A percentile compares a stretch with the other conserved stretches of the same genome.
These are phyloP conservation scores for Temnopleurus reevesii DNA, from an alignment of 53 echinoderm and acorn worm genomes.

Conservation along the genomic window DNA sequence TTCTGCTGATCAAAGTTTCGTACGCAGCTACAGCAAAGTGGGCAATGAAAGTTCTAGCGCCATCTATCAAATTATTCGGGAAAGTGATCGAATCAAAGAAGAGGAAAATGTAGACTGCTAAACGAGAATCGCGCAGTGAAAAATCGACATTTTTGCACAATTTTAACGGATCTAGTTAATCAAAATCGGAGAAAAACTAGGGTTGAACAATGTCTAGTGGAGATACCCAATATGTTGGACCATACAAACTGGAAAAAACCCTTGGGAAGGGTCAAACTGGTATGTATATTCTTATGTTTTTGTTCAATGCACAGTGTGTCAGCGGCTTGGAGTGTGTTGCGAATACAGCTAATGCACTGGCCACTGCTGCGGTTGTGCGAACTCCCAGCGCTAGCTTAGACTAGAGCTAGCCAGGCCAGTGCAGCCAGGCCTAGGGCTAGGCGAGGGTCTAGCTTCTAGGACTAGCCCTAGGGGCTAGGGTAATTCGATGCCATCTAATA, in stretches of 20 bases:
- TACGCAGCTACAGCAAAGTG: too few relatives aligned
- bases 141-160: background rate
- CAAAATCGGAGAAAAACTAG: background rate
- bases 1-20: too few relatives aligned
- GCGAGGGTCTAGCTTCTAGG: too few relatives aligned
- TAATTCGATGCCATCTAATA: too few relatives aligned
- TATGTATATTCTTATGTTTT: conserved; percentile 43
- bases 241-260: conserved; percentile 99
- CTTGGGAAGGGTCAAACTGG: conserved; percentile 98
- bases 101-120: conserved; percentile 61
- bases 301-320: too few relatives aligned
- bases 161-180: background rate
- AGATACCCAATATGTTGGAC: conserved; percentile 97
- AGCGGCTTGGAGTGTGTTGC: too few relatives aligned
- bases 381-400: too few relatives aligned
- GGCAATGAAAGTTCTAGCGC: conserved; percentile 12
- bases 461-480: too few relatives aligned
- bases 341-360: too few relatives aligned
- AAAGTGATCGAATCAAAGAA: background rate
- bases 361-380: too few relatives aligned
- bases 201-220: conserved; percentile 76
- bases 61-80: background rate
- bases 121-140: background rate
- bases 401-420: too few relatives aligned
- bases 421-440: too few relatives aligned